phyloP scores from a whole-genome alignment of 2,888 invertebrate species.

The Fragum whitleyi region DNA sequence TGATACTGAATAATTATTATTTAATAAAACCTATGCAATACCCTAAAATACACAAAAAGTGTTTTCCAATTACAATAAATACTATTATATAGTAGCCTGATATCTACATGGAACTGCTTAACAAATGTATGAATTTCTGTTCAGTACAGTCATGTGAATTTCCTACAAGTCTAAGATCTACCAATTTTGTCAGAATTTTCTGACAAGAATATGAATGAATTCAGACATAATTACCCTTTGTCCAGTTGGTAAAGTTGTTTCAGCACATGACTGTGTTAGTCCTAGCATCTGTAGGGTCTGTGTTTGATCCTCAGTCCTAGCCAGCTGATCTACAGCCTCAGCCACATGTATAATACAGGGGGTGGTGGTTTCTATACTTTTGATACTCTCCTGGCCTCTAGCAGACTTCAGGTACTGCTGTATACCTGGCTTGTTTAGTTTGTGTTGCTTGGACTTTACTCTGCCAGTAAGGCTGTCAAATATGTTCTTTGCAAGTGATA shows the following conservation, averaged over 20 bases:
- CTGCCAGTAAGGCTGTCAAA: constrained; percentile 38
- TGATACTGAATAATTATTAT: too few species aligned
- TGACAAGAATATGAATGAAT: too few species aligned
- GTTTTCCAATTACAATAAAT: too few species aligned
- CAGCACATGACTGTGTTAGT: constrained; percentile 42
- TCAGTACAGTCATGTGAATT: too few species aligned
- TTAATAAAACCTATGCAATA: too few species aligned
- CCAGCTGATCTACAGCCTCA: constrained; percentile 29
- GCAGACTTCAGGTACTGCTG: constrained; percentile 44
- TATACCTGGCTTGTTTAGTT: constrained; percentile 49
- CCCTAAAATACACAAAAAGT: too few species aligned
- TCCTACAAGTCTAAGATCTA: too few species aligned
- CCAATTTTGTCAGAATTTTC: too few species aligned
- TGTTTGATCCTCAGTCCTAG: constrained; percentile 24
- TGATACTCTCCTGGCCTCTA: constrained; percentile 55
- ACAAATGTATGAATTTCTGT: too few species aligned
- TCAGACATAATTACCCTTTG: constrained; percentile 7
- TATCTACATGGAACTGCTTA: too few species aligned
- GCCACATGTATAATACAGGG: constrained; percentile 59
- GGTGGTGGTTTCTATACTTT: constrained; percentile 47
- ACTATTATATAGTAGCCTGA: too few species aligned
- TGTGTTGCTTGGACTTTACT: constrained; percentile 44
- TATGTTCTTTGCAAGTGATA: constrained; percentile 43
- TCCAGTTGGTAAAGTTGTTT: constrained; percentile 16
- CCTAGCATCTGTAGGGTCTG: constrained; percentile 32